phyloP scores from a whole-genome alignment of 2,113 vertebrate species.

The Petaurus breviceps region DNA sequence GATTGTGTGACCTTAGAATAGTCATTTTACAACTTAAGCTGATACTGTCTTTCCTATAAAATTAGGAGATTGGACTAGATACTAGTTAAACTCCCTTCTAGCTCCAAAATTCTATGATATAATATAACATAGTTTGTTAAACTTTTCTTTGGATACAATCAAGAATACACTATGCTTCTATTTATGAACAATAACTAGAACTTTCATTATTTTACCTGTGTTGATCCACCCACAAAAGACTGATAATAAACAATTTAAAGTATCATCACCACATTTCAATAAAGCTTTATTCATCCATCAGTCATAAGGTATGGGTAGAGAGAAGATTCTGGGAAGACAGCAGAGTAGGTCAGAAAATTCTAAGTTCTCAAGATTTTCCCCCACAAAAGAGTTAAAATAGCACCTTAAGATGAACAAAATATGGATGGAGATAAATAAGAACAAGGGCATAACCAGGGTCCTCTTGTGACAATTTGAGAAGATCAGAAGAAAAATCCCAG shows the following conservation, averaged over 20 bases:
- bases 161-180: slow-evolving; percentile 46
- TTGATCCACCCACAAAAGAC: slow-evolving; percentile 57
- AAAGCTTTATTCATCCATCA: slow-evolving; percentile 40
- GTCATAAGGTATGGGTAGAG: not conserved
- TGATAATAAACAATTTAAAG: slow-evolving; percentile 21
- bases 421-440: no score
- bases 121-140: not conserved
- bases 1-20: not conserved
- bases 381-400: no score
- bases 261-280: slow-evolving; percentile 28
- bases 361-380: no score
- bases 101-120: not conserved
- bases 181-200: slow-evolving; percentile 55
- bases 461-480: no score
- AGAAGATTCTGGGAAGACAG: no score
- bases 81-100: not conserved
- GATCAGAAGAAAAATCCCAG: no score
- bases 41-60: not conserved
- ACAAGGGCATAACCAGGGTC: no score
- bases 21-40: not conserved
- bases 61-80: not conserved
- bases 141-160: slow-evolving; percentile 28
- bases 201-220: slow-evolving; percentile 24
- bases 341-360: no score
- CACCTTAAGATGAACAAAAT: no score